These are phyloP conservation scores for Pristionchus japonicus DNA, from an alignment of 2,888 invertebrate species.

Conservation along the genomic window DNA sequence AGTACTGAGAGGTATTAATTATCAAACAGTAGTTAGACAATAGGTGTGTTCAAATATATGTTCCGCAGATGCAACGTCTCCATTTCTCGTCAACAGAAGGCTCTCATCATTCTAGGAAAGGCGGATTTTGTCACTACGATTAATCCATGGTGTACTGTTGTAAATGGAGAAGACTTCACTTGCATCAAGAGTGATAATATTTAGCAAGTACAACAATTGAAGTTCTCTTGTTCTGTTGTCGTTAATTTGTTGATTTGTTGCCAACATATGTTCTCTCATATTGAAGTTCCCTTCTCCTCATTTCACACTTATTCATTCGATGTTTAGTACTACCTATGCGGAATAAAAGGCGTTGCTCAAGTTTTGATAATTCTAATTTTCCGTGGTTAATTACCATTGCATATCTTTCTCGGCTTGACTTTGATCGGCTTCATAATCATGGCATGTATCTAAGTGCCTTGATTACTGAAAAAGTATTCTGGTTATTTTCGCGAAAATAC, in stretches of 20 bases:
- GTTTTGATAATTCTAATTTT: neutral
- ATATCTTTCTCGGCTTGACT: too few relatives aligned
- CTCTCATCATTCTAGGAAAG: neutral
- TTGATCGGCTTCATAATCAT: too few relatives aligned
- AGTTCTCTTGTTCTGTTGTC: too few relatives aligned
- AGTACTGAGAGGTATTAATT: neutral
- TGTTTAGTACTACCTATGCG: neutral
- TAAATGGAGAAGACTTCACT: conserved; percentile 12
- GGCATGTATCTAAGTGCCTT: too few relatives aligned
- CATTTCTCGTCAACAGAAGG: neutral
- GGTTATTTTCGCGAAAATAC: too few relatives aligned
- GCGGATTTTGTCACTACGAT: neutral
- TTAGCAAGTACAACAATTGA: too few relatives aligned
- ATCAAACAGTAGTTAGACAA: too few relatives aligned
- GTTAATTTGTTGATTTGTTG: neutral
- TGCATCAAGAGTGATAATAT: neutral
- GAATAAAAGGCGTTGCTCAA: neutral
- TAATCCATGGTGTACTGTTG: neutral
- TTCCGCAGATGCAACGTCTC: neutral
- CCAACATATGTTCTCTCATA: neutral
- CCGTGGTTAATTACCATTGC: too few relatives aligned
- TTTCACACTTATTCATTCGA: neutral
- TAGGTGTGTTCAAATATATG: neutral
- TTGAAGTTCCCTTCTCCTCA: neutral
- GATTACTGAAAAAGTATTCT: too few relatives aligned